Conservation (phyloP, 1,140 invertebrate genomes). For the Drosophila quadrilineata region DNA sequence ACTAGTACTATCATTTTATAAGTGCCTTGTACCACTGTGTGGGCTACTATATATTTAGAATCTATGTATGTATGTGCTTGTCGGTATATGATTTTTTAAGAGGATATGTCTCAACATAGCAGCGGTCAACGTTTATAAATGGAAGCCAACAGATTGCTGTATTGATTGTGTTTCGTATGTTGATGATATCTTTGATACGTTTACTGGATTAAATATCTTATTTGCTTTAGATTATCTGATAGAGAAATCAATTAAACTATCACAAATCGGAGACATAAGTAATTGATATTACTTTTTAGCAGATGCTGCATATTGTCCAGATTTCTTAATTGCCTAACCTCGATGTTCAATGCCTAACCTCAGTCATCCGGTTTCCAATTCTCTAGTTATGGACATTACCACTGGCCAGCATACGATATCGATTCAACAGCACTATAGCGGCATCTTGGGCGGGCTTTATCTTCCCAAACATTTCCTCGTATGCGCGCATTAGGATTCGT, state of each 20-base stretch:
- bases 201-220: no score
- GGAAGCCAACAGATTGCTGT: slow-evolving; percentile 60
- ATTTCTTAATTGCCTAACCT: slow-evolving; percentile 1
- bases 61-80: slow-evolving; percentile 22
- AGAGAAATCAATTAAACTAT: slow-evolving; percentile 54
- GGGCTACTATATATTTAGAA: no score
- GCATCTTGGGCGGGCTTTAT: slow-evolving; percentile 61
- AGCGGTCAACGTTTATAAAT: slow-evolving; percentile 59
- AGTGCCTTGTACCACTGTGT: slow-evolving; percentile 26
- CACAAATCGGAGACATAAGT: no score
- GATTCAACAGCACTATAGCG: slow-evolving; percentile 57
- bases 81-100: slow-evolving; percentile 24
- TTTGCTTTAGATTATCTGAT: no score
- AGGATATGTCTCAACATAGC: slow-evolving; percentile 53
- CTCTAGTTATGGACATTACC: slow-evolving; percentile 60
- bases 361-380: not conserved
- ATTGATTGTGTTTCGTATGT: slow-evolving; percentile 64
- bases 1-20: slow-evolving; percentile 5
- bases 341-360: not conserved
- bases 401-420: slow-evolving; percentile 65
- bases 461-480: slow-evolving; percentile 61
- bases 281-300: no score
- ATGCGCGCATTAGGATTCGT: slow-evolving; percentile 62
- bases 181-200: no score
- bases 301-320: slow-evolving; percentile 65